Conservation (phyloP, 1,140 invertebrate genomes). For the Chionoecetes opilio region DNA sequence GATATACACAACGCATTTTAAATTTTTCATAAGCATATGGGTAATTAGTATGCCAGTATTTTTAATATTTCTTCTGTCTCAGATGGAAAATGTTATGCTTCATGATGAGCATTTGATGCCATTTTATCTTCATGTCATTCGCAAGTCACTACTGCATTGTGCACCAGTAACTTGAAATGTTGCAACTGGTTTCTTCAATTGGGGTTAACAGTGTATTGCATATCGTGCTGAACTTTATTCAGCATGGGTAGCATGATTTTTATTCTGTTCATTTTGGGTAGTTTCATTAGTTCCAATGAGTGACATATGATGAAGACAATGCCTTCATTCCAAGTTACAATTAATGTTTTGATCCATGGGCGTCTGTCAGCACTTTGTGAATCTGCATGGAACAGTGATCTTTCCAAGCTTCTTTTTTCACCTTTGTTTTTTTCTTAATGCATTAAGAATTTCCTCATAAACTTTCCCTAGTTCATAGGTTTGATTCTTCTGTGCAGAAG, state of each 20-base stretch:
- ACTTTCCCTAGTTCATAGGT: not conserved
- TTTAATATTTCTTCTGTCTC: constrained; percentile 63
- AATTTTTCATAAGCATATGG: constrained; percentile 61
- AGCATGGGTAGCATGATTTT: not conserved
- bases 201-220: not conserved
- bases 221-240: not conserved
- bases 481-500: not conserved
- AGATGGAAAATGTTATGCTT: constrained; percentile 65
- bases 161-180: constrained; percentile 76
- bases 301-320: not conserved
- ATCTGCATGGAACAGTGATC: constrained; percentile 63
- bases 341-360: constrained; percentile 46
- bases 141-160: constrained; percentile 65
- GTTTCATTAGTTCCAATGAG: not conserved
- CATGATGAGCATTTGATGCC: constrained; percentile 58
- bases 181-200: not conserved
- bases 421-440: not conserved
- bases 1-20: constrained; percentile 69
- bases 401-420: constrained; percentile 39
- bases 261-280: not conserved
- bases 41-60: constrained; percentile 74
- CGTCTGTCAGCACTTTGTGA: constrained; percentile 61
- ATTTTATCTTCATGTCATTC: constrained; percentile 61
- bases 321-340: constrained; percentile 69
- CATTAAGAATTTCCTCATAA: not conserved